Conservation (phyloP, 2,797 vertebrate species). For the Artibeus lituratus region DNA sequence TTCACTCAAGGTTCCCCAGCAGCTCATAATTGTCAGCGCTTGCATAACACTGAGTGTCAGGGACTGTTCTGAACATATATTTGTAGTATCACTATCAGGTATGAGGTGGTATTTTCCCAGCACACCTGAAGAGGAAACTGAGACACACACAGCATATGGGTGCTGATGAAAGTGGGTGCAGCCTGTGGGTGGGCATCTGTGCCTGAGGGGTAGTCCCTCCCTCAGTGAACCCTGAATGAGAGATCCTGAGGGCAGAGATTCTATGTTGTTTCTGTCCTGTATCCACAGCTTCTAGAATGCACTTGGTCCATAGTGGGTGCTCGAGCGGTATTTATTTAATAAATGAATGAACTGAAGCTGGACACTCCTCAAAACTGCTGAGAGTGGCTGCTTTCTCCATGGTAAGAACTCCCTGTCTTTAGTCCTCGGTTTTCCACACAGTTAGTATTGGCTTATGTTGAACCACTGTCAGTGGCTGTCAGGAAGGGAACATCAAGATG, state of each 20-base stretch:
- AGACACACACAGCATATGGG: not conserved
- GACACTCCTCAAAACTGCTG: not conserved
- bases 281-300: not conserved
- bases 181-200: not conserved
- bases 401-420: not conserved
- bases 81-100: not conserved
- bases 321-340: not conserved
- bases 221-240: not conserved
- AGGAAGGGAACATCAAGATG: slow-evolving; percentile 11
- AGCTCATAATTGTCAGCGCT: not conserved
- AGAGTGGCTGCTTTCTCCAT: not conserved
- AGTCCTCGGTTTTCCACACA: not conserved
- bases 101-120: not conserved
- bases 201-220: not conserved
- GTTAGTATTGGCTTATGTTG: not conserved
- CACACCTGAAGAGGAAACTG: not conserved
- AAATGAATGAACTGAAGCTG: not conserved
- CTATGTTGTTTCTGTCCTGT: not conserved
- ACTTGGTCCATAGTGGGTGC: not conserved
- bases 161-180: not conserved
- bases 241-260: not conserved
- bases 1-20: not conserved
- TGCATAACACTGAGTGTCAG: not conserved
- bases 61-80: not conserved
- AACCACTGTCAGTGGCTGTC: slow-evolving; percentile 26